Conservation (phyloP, 1,140 invertebrate species). For the Thrips palmi region DNA sequence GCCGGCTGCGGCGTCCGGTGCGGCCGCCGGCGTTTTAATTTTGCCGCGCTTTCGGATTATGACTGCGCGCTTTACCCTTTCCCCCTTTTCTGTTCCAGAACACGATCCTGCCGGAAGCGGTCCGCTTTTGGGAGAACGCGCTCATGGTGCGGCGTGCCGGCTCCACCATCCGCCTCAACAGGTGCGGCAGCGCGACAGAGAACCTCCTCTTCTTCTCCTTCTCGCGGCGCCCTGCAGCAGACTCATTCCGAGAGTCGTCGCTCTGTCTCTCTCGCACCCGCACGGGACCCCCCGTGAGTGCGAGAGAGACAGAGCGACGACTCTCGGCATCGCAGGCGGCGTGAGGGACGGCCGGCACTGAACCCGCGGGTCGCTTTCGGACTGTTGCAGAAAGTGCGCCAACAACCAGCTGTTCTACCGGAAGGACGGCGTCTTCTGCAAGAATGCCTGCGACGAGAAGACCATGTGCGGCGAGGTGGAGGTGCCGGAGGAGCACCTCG, state of each 20-base stretch:
- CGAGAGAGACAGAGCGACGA: too few species aligned
- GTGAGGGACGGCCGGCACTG: too few species aligned
- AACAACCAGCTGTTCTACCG: constrained; percentile 67
- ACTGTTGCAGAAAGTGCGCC: constrained; percentile 53
- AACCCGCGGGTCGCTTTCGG: too few species aligned
- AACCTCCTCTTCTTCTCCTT: constrained; percentile 4
- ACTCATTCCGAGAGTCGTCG: too few species aligned
- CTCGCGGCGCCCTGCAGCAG: too few species aligned
- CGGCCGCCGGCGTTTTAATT: too few species aligned
- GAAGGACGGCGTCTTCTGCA: constrained; percentile 57
- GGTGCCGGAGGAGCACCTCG: constrained; percentile 80
- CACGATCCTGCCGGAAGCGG: constrained; percentile 74
- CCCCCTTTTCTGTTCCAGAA: constrained; percentile 47
- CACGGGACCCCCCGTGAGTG: too few species aligned
- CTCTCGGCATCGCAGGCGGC: too few species aligned
- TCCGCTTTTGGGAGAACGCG: constrained; percentile 83
- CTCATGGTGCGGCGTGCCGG: constrained; percentile 70
- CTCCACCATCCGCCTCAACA: constrained; percentile 66
- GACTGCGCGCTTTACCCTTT: too few species aligned
- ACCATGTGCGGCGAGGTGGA: constrained; percentile 90
- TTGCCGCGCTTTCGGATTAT: too few species aligned
- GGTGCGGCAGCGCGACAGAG: constrained; percentile 34
- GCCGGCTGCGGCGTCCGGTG: too few species aligned
- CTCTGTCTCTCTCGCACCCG: too few species aligned
- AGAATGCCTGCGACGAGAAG: constrained; percentile 57